Conservation (phyloP, 2,113 vertebrate species). For the Climacteris rufus region DNA sequence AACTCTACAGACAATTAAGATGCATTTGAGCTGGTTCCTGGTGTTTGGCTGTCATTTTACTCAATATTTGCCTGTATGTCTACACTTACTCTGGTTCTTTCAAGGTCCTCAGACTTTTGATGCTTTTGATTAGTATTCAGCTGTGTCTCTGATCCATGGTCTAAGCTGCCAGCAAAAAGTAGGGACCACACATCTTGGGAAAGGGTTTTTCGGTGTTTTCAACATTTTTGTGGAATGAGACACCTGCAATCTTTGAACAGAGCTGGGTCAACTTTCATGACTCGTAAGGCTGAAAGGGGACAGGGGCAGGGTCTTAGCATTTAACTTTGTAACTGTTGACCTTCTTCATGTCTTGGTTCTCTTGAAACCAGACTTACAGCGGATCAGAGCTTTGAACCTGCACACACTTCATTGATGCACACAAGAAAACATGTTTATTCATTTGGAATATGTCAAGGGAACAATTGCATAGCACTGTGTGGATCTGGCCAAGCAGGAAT, state of each 20-base stretch:
- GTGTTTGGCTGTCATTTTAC: background rate
- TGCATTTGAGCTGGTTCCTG: background rate
- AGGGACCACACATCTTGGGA: background rate
- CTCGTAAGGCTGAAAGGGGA: background rate
- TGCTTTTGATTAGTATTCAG: background rate
- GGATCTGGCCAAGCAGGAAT: conserved; percentile 37
- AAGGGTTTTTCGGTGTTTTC: background rate
- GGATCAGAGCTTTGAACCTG: background rate
- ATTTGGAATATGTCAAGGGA: conserved; percentile 43
- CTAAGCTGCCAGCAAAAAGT: background rate
- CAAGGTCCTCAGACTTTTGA: background rate
- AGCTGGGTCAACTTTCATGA: background rate
- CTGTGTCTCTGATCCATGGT: background rate
- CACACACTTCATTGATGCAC: background rate
- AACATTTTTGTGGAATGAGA: background rate
- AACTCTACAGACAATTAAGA: background rate
- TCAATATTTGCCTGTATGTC: background rate
- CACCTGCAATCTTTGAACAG: background rate
- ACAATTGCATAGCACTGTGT: conserved; percentile 3
- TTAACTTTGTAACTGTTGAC: background rate
- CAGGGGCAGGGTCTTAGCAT: background rate
- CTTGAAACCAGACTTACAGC: background rate
- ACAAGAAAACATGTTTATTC: background rate
- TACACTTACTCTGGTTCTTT: background rate
- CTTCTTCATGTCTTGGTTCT: background rate